A percentile compares a stretch with the other conserved stretches of the same genome.
Conservation (phyloP, 2,888 invertebrate genomes). For the Elmis aenea region DNA sequence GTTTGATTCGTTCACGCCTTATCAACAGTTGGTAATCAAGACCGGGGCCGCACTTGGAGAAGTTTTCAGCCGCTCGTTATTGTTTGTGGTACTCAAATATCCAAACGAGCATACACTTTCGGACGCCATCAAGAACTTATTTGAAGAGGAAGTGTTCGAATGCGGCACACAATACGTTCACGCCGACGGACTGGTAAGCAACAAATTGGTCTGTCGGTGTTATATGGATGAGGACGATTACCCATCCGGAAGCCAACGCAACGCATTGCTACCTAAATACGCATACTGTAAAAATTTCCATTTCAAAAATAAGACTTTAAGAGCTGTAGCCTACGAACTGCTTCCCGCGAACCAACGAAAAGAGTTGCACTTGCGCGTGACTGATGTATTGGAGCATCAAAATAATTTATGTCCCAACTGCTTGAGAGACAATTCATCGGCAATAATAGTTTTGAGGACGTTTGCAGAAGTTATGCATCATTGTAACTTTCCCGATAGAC, state of each 20-base stretch:
- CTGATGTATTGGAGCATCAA: constrained; percentile 49
- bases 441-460: constrained; percentile 9
- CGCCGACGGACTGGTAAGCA: constrained; percentile 20
- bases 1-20: constrained; percentile 54
- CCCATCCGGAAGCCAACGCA: not conserved
- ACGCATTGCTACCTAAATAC: constrained; percentile 47
- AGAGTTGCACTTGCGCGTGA: constrained; percentile 52
- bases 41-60: constrained; percentile 57
- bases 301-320: constrained; percentile 51
- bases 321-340: constrained; percentile 52
- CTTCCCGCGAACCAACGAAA: constrained; percentile 53
- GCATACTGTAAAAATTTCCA: constrained; percentile 56
- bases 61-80: constrained; percentile 49
- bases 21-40: constrained; percentile 57
- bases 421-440: constrained; percentile 12
- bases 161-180: constrained; percentile 46
- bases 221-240: constrained; percentile 45
- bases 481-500: constrained; percentile 13
- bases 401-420: constrained; percentile 52
- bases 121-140: constrained; percentile 53
- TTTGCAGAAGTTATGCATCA: constrained; percentile 23
- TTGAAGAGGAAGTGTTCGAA: constrained; percentile 51
- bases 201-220: constrained; percentile 33
- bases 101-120: constrained; percentile 47
- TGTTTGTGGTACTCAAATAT: constrained; percentile 54